These are phyloP conservation scores for Meta bourneti DNA, from an alignment of 2,888 invertebrate genomes.

Conservation along the genomic window DNA sequence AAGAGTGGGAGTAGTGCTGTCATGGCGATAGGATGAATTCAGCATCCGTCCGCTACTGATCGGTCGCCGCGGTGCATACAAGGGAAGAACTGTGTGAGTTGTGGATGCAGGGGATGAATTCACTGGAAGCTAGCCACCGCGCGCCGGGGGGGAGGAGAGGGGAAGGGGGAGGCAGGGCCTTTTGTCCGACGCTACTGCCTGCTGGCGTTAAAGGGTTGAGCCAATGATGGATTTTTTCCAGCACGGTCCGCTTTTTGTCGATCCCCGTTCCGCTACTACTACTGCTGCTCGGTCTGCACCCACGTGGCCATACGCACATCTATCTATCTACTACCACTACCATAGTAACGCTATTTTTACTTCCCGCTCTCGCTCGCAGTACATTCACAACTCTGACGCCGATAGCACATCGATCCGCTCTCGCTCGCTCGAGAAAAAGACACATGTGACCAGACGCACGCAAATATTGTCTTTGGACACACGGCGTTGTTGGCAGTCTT, in stretches of 20 bases:
- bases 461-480: not conserved
- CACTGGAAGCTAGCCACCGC: constrained; percentile 53
- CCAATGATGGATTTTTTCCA: constrained; percentile 67
- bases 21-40: constrained; percentile 74
- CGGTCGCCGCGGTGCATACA: constrained; percentile 49
- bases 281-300: constrained; percentile 30
- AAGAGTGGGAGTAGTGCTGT: constrained; percentile 71
- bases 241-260: constrained; percentile 6
- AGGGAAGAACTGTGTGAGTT: constrained; percentile 52
- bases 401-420: constrained; percentile 8
- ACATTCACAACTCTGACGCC: constrained; percentile 64
- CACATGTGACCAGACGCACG: not conserved
- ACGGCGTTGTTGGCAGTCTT: not conserved
- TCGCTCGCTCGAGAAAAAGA: not conserved
- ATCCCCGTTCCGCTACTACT: constrained; percentile 3
- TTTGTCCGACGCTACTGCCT: constrained; percentile 74
- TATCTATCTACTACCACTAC: constrained; percentile 59
- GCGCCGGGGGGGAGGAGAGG: constrained; percentile 48
- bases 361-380: constrained; percentile 20
- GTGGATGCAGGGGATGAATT: constrained; percentile 50
- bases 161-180: constrained; percentile 40
- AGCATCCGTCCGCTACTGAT: constrained; percentile 64
- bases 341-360: constrained; percentile 73
- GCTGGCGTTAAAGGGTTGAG: constrained; percentile 74
- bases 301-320: constrained; percentile 54